Evolutionary conservation across 2,888 invertebrate genomes (phyloP).

Genomic region (Drosophila mercatorum): DNA sequence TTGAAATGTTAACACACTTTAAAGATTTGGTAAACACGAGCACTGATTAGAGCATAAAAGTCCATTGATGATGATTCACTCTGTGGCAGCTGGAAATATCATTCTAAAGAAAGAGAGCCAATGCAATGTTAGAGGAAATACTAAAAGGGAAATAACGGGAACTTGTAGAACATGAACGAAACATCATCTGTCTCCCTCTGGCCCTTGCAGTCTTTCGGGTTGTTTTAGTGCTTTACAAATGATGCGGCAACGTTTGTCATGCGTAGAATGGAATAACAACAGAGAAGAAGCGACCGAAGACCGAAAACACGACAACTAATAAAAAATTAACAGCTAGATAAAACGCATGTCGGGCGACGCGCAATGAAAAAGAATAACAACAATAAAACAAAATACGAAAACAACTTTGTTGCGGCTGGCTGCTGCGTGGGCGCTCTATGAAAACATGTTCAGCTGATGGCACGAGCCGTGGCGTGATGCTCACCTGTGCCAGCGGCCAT

Average conservation of each 20-base stretch:
- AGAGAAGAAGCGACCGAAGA: slow-evolving; percentile 6
- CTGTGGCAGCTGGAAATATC: not conserved
- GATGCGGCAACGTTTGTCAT: slow-evolving; percentile 50
- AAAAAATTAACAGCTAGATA: slow-evolving; percentile 69
- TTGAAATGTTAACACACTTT: not conserved
- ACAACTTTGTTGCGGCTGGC: slow-evolving; percentile 5
- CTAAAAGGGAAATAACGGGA: slow-evolving; percentile 11
- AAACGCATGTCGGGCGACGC: slow-evolving; percentile 55
- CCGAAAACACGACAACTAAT: slow-evolving; percentile 55
- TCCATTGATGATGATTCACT: slow-evolving; percentile 26
- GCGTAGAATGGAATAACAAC: slow-evolving; percentile 15
- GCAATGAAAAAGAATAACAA: slow-evolving; percentile 20
- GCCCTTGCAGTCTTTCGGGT: slow-evolving; percentile 42
- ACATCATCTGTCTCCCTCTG: not conserved
- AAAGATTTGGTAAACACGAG: not conserved
- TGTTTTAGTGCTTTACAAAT: slow-evolving; percentile 61
- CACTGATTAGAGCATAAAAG: slow-evolving; percentile 10
- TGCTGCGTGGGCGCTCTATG: slow-evolving; percentile 57
- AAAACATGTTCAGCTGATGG: slow-evolving; percentile 46
- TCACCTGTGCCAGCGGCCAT: slow-evolving; percentile 48
- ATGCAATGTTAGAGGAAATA: slow-evolving; percentile 9
- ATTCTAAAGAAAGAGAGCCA: slow-evolving; percentile 1
- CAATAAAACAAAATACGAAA: slow-evolving; percentile 26
- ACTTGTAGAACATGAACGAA: not conserved
- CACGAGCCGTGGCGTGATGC: slow-evolving; percentile 49